A percentile compares a stretch with the other conserved stretches of the same genome.
phyloP scores from a whole-genome alignment of 2,113 vertebrate species.

The Calyptomena viridis region DNA sequence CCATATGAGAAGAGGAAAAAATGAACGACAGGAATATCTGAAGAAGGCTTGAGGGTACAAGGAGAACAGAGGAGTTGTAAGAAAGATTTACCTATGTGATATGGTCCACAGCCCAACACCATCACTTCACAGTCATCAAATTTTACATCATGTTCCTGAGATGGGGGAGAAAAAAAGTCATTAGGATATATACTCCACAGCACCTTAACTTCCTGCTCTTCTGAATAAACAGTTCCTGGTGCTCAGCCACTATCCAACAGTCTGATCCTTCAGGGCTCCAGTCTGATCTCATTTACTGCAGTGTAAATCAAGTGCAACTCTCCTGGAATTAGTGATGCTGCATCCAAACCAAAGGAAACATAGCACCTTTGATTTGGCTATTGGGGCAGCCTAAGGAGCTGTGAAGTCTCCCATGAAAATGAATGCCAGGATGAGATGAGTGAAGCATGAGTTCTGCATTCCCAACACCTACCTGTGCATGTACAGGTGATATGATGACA shows the following conservation, averaged over 20 bases:
- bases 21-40: background rate
- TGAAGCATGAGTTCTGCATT: background rate
- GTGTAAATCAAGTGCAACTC: background rate
- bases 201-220: background rate
- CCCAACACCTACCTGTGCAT: background rate
- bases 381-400: background rate
- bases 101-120: conserved; percentile 94
- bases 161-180: background rate
- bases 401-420: background rate
- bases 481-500: background rate
- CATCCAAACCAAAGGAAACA: background rate
- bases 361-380: background rate
- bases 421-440: background rate
- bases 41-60: background rate
- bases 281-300: background rate
- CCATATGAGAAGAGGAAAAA: background rate
- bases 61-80: background rate
- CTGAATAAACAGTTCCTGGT: background rate
- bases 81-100: conserved; percentile 89
- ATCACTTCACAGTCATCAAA: conserved; percentile 90
- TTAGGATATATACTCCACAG: background rate
- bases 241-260: background rate
- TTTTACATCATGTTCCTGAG: conserved; percentile 90
- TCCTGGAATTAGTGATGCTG: background rate
- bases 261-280: background rate